Evolutionary conservation across 2,888 invertebrate species (phyloP).

Genomic region (Microctonus hyperodae): DNA sequence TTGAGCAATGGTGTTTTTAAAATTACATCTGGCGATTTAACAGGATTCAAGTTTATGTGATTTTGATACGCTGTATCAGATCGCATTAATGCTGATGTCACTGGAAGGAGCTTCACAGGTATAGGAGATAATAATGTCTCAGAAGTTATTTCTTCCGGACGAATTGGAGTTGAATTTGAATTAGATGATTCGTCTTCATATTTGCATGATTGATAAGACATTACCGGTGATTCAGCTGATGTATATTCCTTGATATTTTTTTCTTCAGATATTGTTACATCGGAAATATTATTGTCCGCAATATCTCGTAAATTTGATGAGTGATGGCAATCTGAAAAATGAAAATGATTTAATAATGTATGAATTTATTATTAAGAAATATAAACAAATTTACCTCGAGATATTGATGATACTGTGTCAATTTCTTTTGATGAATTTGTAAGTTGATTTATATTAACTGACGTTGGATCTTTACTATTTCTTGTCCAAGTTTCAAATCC

Average conservation of each 20-base stretch:
- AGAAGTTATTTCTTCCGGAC: background rate
- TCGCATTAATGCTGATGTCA: background rate
- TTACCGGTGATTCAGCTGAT: conserved; percentile 2
- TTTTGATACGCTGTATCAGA: background rate
- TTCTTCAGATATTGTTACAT: conserved; percentile 19
- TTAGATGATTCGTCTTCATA: background rate
- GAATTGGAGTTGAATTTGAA: conserved; percentile 36
- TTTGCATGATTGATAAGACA: conserved; percentile 14
- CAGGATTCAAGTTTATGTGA: background rate
- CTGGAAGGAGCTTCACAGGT: background rate
- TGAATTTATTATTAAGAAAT: background rate
- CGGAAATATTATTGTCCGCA: conserved; percentile 32
- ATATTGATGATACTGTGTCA: conserved; percentile 45
- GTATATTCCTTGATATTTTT: conserved; percentile 18
- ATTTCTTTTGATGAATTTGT: conserved; percentile 48
- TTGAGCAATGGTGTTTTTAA: conserved; percentile 50
- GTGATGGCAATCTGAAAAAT: conserved; percentile 30
- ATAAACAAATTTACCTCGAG: no score
- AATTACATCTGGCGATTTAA: conserved; percentile 11
- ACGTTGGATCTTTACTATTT: conserved; percentile 48
- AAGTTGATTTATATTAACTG: conserved; percentile 43
- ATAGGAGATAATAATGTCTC: background rate
- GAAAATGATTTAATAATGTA: no score
- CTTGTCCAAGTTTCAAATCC: conserved; percentile 59
- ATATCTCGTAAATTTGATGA: conserved; percentile 40